Evolutionary conservation across 2,113 vertebrate genomes (phyloP).

Genomic region (Urocolius indicus): DNA sequence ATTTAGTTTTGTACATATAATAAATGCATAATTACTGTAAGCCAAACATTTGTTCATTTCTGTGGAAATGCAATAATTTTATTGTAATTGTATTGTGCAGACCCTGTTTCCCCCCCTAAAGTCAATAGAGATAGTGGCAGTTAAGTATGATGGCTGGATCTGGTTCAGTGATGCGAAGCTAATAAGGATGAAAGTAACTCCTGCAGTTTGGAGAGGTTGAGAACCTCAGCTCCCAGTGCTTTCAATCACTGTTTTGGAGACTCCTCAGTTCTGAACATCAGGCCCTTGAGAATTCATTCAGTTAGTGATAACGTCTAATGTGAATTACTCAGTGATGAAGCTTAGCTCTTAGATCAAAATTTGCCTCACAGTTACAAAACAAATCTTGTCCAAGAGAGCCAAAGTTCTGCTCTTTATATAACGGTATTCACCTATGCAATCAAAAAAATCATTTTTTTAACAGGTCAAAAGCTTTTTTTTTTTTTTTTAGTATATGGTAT

Average conservation of each 20-base stretch:
- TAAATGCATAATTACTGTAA: slow-evolving; percentile 41
- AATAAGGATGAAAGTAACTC: not conserved
- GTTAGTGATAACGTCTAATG: not conserved
- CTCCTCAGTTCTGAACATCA: not conserved
- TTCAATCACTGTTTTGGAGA: not conserved
- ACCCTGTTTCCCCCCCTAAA: not conserved
- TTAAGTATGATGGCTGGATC: not conserved
- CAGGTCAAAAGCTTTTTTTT: not conserved
- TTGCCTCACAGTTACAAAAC: not conserved
- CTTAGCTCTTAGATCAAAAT: not conserved
- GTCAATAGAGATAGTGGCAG: not conserved
- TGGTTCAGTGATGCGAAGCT: not conserved
- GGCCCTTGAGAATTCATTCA: not conserved
- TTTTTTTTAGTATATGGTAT: not conserved
- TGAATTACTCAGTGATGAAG: not conserved
- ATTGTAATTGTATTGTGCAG: not conserved
- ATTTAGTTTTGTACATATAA: slow-evolving; percentile 13
- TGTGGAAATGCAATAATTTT: not conserved
- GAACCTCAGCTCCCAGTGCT: not conserved
- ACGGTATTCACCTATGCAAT: not conserved
- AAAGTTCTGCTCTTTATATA: not conserved
- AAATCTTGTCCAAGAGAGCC: not conserved
- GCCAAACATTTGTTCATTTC: slow-evolving; percentile 19
- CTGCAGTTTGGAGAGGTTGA: not conserved
- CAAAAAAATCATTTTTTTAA: not conserved